phyloP scores from a whole-genome alignment of 2,888 invertebrate species.

The Coleophora deauratella region DNA sequence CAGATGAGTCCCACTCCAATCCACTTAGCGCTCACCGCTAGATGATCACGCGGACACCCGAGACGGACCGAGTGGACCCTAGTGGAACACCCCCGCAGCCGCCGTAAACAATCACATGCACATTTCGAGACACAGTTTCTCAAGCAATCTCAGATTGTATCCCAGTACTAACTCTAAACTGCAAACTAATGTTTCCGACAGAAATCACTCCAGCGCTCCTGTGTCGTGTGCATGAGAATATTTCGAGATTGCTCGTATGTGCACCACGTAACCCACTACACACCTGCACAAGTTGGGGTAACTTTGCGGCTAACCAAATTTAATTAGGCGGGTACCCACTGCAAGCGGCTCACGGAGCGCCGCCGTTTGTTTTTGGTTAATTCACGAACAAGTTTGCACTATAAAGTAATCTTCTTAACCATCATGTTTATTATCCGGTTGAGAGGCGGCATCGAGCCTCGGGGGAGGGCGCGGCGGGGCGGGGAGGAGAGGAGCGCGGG shows the following conservation, averaged over 20 bases:
- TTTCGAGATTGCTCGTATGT: conserved; percentile 24
- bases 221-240: conserved; percentile 17
- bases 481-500: conserved; percentile 24
- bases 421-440: conserved; percentile 44
- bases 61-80: conserved; percentile 10
- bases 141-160: conserved; percentile 1
- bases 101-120: background rate
- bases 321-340: conserved; percentile 37
- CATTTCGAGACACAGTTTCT: conserved; percentile 14
- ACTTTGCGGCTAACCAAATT: conserved; percentile 43
- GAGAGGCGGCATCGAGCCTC: conserved; percentile 34
- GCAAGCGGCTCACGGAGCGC: conserved; percentile 10
- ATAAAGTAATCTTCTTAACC: conserved; percentile 42
- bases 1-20: conserved; percentile 71
- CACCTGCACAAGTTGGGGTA: conserved; percentile 30
- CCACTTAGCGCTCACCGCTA: conserved; percentile 59
- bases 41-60: conserved; percentile 34
- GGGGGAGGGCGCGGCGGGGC: conserved; percentile 22
- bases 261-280: conserved; percentile 5
- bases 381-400: conserved; percentile 43
- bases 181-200: conserved; percentile 28
- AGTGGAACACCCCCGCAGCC: conserved; percentile 14
- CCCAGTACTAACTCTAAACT: conserved; percentile 23
- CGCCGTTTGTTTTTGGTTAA: conserved; percentile 41
- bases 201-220: conserved; percentile 28